phyloP scores from a whole-genome alignment of 2,797 vertebrate genomes.

The Distichodus sexfasciatus region DNA sequence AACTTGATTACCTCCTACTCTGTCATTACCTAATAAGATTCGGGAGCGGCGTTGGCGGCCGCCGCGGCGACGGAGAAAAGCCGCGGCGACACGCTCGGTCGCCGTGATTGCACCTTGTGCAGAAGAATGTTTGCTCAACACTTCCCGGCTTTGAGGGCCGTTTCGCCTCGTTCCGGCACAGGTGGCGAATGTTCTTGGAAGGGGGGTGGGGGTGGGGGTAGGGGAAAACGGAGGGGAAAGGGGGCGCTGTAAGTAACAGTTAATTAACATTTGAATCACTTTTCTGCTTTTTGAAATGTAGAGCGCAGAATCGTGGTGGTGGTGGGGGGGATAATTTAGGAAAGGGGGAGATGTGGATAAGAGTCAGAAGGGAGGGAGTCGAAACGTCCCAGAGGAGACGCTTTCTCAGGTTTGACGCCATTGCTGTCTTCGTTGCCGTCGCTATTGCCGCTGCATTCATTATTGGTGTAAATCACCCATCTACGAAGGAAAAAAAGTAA shows the following conservation, averaged over 20 bases:
- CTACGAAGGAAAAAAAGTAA: slow-evolving; percentile 20
- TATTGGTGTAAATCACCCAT: slow-evolving; percentile 27
- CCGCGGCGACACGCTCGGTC: slow-evolving; percentile 49
- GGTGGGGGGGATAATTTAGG: background rate
- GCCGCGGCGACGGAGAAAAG: too few relatives aligned
- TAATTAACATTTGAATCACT: slow-evolving; percentile 67
- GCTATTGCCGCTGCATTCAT: slow-evolving; percentile 39
- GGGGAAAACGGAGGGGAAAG: too few relatives aligned
- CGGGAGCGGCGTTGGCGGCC: slow-evolving; percentile 47
- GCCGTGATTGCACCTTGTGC: slow-evolving; percentile 65
- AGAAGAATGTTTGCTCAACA: slow-evolving; percentile 64
- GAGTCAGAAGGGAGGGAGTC: slow-evolving; percentile 20
- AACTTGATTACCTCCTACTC: slow-evolving; percentile 66
- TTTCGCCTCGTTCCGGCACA: slow-evolving; percentile 61
- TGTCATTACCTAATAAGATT: slow-evolving; percentile 67
- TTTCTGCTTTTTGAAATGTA: slow-evolving; percentile 52
- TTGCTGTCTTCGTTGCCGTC: slow-evolving; percentile 37
- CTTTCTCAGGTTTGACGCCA: slow-evolving; percentile 34
- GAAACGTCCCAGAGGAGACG: slow-evolving; percentile 38
- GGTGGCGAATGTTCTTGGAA: slow-evolving; percentile 62
- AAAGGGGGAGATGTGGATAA: background rate
- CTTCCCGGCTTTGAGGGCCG: slow-evolving; percentile 61
- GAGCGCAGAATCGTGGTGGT: slow-evolving; percentile 42
- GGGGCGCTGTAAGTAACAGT: slow-evolving; percentile 60
- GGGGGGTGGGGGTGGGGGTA: too few relatives aligned